phyloP scores from a whole-genome alignment of 2,888 invertebrate species.

The Chloroclysta siterata region DNA sequence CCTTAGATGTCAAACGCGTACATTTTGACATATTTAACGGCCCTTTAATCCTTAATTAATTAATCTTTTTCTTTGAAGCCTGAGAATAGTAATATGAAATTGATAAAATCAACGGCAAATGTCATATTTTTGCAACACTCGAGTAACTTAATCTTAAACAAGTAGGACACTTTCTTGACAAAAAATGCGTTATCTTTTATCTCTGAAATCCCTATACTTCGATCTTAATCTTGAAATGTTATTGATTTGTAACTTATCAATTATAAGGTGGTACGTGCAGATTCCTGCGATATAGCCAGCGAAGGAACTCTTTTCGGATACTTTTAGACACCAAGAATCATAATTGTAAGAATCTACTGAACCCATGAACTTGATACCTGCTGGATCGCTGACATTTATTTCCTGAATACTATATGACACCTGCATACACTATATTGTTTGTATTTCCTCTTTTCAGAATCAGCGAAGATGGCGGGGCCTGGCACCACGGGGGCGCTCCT shows the following conservation, averaged over 20 bases:
- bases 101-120: no score
- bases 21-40: no score
- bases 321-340: no score
- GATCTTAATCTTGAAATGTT: slow-evolving; percentile 4
- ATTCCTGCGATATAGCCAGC: not conserved
- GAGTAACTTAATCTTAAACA: not conserved
- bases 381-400: no score
- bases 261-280: not conserved
- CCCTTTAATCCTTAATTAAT: no score
- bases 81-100: no score
- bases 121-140: no score
- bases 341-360: no score
- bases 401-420: no score
- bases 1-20: no score
- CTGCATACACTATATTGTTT: not conserved
- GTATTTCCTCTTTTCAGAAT: slow-evolving; percentile 57
- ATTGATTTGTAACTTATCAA: not conserved
- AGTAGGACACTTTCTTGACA: not conserved
- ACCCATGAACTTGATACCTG: no score
- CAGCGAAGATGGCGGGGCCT: slow-evolving; percentile 65
- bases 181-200: slow-evolving; percentile 6
- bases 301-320: not conserved
- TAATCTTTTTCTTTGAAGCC: no score
- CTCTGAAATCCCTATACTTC: slow-evolving; percentile 4
- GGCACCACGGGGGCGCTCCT: slow-evolving; percentile 86